Conservation (phyloP, 2,888 invertebrate species). For the Patella caerulea region DNA sequence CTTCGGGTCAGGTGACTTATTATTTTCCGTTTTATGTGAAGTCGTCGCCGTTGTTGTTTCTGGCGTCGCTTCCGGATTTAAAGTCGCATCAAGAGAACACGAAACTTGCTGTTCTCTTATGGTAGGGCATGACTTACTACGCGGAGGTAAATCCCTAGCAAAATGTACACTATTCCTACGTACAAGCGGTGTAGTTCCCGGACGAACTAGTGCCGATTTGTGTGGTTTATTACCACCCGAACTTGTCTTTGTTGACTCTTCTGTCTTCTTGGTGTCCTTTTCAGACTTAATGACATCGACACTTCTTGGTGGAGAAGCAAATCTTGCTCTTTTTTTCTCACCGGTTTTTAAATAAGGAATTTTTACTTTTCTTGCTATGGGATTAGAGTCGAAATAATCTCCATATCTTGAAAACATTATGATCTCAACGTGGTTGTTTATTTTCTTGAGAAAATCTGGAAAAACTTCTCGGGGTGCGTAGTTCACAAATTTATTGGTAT, state of each 20-base stretch:
- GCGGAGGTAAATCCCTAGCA: neutral
- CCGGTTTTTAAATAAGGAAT: too few species aligned
- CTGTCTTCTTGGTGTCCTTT: too few species aligned
- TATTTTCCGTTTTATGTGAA: neutral
- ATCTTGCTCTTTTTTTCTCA: neutral
- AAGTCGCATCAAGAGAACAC: neutral
- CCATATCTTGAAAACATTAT: conserved; percentile 1
- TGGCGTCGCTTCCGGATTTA: neutral
- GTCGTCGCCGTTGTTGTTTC: neutral
- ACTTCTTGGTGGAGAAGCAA: neutral
- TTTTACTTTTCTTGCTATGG: neutral
- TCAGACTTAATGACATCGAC: too few species aligned
- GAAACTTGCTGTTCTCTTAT: too few species aligned
- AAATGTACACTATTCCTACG: too few species aligned
- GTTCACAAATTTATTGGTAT: neutral
- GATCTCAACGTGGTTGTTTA: neutral
- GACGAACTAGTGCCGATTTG: too few species aligned
- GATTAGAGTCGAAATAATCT: neutral
- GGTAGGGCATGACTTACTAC: neutral
- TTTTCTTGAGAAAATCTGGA: neutral
- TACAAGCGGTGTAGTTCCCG: too few species aligned
- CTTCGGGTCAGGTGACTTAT: neutral
- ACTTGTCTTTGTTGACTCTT: too few species aligned
- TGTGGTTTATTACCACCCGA: too few species aligned
- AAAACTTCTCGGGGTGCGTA: neutral